Evolutionary conservation across 2,888 invertebrate species (phyloP).

Genomic region (Cynaeus angustus): DNA sequence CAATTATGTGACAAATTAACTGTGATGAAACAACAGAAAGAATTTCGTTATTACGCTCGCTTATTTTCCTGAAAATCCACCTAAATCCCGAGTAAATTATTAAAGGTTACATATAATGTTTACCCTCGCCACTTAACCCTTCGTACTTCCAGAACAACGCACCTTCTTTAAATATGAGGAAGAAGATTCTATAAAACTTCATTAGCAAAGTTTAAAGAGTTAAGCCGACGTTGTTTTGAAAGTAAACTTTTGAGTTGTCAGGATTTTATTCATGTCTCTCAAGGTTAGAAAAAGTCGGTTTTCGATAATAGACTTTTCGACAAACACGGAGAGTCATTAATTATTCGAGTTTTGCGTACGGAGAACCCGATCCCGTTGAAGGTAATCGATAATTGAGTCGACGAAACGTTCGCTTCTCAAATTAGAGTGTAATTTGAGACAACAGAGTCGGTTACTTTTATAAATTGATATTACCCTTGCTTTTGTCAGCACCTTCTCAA

Average conservation of each 20-base stretch:
- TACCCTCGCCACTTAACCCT: background rate
- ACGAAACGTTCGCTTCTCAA: conserved; percentile 9
- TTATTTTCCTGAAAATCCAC: background rate
- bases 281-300: background rate
- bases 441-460: conserved; percentile 11
- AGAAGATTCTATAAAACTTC: conserved; percentile 2
- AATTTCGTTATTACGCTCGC: background rate
- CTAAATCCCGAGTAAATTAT: background rate
- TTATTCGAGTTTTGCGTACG: conserved; percentile 1
- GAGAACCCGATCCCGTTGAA: background rate
- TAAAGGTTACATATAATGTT: background rate
- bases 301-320: background rate
- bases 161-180: conserved; percentile 2
- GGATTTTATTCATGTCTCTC: background rate
- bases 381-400: background rate
- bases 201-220: background rate
- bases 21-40: background rate
- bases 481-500: conserved; percentile 19
- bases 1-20: conserved; percentile 4
- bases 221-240: background rate
- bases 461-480: conserved; percentile 17
- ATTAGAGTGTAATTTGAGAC: conserved; percentile 15
- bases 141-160: background rate
- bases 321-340: background rate
- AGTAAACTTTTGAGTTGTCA: background rate